Percentiles rank a stretch among this genome's conserved stretches.
Conservation (phyloP, 2,888 invertebrate genomes). For the Chloroclysta siterata region DNA sequence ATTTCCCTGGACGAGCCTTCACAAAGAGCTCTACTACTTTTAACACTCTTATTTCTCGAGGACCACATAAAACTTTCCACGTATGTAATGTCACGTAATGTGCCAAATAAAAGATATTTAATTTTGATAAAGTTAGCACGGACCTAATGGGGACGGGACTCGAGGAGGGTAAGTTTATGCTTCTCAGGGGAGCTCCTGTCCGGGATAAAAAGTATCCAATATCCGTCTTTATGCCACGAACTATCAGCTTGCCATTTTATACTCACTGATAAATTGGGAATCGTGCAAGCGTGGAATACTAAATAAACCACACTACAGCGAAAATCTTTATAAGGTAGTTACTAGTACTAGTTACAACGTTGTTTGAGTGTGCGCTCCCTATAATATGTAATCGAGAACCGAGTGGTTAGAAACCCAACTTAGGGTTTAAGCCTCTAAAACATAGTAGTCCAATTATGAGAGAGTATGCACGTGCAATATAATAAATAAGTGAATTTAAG, state of each 20-base stretch:
- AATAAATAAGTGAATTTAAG: too few relatives aligned
- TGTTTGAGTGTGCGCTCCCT: too few relatives aligned
- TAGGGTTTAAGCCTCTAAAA: too few relatives aligned
- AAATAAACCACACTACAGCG: slow-evolving; percentile 6
- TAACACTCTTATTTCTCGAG: too few relatives aligned
- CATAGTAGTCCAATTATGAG: too few relatives aligned
- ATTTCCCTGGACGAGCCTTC: too few relatives aligned
- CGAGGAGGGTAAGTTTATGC: slow-evolving; percentile 20
- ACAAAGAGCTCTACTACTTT: too few relatives aligned
- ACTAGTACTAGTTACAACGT: too few relatives aligned
- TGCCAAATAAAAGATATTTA: slow-evolving; percentile 17
- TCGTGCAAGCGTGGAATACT: slow-evolving; percentile 17
- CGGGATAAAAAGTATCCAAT: slow-evolving; percentile 33
- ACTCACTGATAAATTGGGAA: slow-evolving; percentile 26
- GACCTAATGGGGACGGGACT: slow-evolving; percentile 5
- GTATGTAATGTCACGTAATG: neutral
- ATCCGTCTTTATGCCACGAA: slow-evolving; percentile 31
- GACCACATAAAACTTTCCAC: neutral
- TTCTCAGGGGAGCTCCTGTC: slow-evolving; percentile 25
- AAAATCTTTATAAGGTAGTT: neutral
- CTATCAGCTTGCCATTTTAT: slow-evolving; percentile 30
- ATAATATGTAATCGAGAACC: too few relatives aligned
- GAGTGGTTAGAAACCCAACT: too few relatives aligned
- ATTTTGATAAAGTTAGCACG: slow-evolving; percentile 14
- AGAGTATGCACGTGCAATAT: too few relatives aligned